Percentiles rank a stretch among this genome's conserved stretches.
Evolutionary conservation across 2,888 invertebrate genomes (phyloP).

Genomic region (Hedya salicella): DNA sequence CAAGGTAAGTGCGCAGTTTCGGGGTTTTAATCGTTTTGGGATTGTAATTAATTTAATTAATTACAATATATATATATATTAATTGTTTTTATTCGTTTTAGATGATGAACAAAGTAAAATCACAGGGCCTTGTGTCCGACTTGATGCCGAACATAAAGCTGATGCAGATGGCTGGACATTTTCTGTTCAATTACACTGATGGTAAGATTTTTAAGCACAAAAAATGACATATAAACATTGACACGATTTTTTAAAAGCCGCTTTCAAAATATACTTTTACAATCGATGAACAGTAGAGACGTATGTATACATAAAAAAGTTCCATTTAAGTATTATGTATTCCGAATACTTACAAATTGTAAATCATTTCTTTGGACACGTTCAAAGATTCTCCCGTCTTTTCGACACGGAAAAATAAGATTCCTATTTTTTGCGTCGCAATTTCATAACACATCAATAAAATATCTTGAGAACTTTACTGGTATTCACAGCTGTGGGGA

Average conservation of each 20-base stretch:
- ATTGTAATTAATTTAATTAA: slow-evolving; percentile 15
- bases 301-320: neutral
- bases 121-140: slow-evolving; percentile 91
- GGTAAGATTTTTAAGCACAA: slow-evolving; percentile 68
- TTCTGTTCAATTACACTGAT: slow-evolving; percentile 90
- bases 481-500: neutral
- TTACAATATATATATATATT: neutral
- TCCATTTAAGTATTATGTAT: neutral
- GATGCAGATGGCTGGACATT: slow-evolving; percentile 91
- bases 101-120: slow-evolving; percentile 80
- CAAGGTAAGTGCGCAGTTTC: slow-evolving; percentile 35
- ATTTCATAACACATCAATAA: slow-evolving; percentile 6
- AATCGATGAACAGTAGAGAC: neutral
- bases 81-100: slow-evolving; percentile 50
- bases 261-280: neutral
- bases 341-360: neutral
- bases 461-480: neutral
- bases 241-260: neutral
- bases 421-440: slow-evolving; percentile 1
- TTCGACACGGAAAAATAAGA: neutral
- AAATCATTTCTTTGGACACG: slow-evolving; percentile 6
- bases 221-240: neutral
- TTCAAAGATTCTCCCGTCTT: slow-evolving; percentile 2
- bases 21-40: slow-evolving; percentile 17
- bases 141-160: slow-evolving; percentile 92